These are phyloP conservation scores for Chalcosyrphus nemorum DNA, from an alignment of 2,888 invertebrate genomes.

Conservation along the genomic window DNA sequence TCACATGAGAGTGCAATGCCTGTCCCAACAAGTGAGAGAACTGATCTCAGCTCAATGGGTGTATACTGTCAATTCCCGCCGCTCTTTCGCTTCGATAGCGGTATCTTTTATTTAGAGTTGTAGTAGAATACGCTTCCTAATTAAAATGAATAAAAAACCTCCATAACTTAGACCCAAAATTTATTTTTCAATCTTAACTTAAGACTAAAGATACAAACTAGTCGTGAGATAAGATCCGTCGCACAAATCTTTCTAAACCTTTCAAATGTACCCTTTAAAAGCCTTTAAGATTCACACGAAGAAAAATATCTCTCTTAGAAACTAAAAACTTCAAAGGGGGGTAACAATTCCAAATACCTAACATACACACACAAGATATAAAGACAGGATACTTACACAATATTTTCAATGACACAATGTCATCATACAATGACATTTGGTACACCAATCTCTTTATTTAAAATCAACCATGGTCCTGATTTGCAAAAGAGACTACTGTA, in stretches of 20 bases:
- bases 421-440: conserved; percentile 16
- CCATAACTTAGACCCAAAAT: neutral
- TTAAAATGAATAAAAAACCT: neutral
- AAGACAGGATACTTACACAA: conserved; percentile 17
- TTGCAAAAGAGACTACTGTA: conserved; percentile 16
- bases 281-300: conserved; percentile 27
- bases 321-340: conserved; percentile 16
- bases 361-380: conserved; percentile 42
- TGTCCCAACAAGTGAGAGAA: too few species aligned
- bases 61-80: too few species aligned
- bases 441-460: conserved; percentile 14
- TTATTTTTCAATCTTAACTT: conserved; percentile 35
- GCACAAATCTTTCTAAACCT: conserved; percentile 9
- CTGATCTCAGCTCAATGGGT: too few species aligned
- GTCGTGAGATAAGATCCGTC: conserved; percentile 29
- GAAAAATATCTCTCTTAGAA: neutral
- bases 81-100: too few species aligned
- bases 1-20: too few species aligned
- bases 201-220: conserved; percentile 12
- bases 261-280: conserved; percentile 42
- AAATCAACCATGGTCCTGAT: conserved; percentile 55
- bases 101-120: too few species aligned
- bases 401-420: conserved; percentile 1
- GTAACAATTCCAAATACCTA: conserved; percentile 35
- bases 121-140: too few species aligned